Base-by-base conservation (phyloP, 2,888 invertebrate species). In the Drosophila aldrichi region DNA sequence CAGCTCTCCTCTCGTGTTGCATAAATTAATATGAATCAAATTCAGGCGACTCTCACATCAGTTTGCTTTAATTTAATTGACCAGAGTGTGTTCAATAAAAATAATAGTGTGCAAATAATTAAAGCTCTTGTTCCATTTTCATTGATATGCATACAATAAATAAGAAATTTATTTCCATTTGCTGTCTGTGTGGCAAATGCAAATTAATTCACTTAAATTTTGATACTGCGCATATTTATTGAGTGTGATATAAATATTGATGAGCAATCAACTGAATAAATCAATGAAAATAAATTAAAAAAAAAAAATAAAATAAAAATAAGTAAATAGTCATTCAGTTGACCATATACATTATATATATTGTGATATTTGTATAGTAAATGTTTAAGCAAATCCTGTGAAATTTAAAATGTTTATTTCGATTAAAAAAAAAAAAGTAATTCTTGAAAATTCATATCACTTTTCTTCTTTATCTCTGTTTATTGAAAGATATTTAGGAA, bases 191-290 rank as follows among this genome's bases (percentile, higher is more conserved):
- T 41, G 34, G 44, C 25, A 22, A 54, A 22, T 41, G 34, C 18
- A 5, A 29, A 32, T 62, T 29, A 38, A 58, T 58, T 58, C 36
- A 46, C 36, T 58, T 44, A n/a, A 57, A 44, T 29, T 1, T 18
- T 16, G 12, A 43, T 25, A 36, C 43, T 6, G 20, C 43, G 10
- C 22, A 56, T 43, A 25, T 44, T 57, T 46, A 46, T 44, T 56
- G 44, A 46, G 44, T 46, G 57, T 46, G 34, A 34, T 36, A 57
- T 57, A 46, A 46, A 57, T 57, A 57, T 57, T 57, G 7, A 57
- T 36, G 22, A 44, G 22, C 36, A 57, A 22, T 57, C 34, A 18
- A 18, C 25, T 38, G 58, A 25, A 34, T 46, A 36, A 22, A 32
- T 49, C 48, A 32, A 12, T 32, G 22, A 29, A 38, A 18, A 20